Evolutionary conservation across 1,140 invertebrate species (phyloP), one percentile per base, ranked within the genome.

Genomic region (Lasaia peninsularis): DNA sequence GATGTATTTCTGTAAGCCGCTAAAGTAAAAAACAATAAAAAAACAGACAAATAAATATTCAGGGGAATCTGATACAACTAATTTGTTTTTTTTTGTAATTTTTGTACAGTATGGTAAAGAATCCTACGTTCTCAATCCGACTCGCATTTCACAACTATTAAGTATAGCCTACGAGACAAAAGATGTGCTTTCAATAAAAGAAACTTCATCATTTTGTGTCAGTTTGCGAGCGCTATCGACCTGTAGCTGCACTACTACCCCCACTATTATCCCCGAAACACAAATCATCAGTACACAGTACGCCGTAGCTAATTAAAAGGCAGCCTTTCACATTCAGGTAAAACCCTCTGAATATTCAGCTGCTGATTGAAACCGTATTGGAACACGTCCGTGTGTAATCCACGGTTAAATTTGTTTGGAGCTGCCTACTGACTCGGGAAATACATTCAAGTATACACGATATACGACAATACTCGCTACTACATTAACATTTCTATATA

Each of bases 331-430:
- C 53, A 55, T 55, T 44, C 53, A 55, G 53, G 35, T 40, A 55
- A 55, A 55, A 14, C 34, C 56, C 56, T 40, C 56, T 58, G 48
- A 58, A 58, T 58, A 58, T 58, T 52, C 56, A 58, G 33, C 33
- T 58, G 21, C 11, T 51, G 56, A 52, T 58, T 40, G 53, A 55
- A 55, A 55, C 18, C 56, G 37, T 58, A 58, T 58, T 58, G 56
- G 50, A 52, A 58, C 56, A 52, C 56, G 56, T 58, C 52, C 49
- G 56, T 58, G 52, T 40, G 56, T 52, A 52, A 58, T 58, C 49
- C 56, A 55, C 21, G 31, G 53, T 55, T 4, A 55, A 55, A 55
- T 55, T 44, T 55, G 53, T 55, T 55, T 37, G 53, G 24, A 55
- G 24, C 31, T 52, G 31, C 31, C 16, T 32, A 32, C 28, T 32